Percentiles rank a stretch among this genome's conserved stretches.
Evolutionary conservation across 2,797 vertebrate genomes (phyloP).

Genomic region (Novumbra hubbsi): DNA sequence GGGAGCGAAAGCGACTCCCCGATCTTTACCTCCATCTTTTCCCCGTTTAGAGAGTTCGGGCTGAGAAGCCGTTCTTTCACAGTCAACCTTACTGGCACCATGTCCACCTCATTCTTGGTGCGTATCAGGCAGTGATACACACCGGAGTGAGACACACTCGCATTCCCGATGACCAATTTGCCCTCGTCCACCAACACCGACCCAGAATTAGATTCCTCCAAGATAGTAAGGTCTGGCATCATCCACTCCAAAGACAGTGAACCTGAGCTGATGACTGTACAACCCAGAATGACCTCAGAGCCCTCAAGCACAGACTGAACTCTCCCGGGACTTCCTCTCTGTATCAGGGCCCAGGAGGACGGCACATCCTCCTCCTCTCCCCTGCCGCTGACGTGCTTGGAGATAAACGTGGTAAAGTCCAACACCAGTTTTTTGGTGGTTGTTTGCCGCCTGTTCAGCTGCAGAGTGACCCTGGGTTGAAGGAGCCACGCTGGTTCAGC

Average conservation of each 20-base stretch:
- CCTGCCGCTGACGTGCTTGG: constrained; percentile 52
- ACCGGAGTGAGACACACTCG: constrained; percentile 70
- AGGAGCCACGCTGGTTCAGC: constrained; percentile 78
- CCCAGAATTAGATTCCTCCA: constrained; percentile 59
- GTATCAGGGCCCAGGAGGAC: constrained; percentile 72
- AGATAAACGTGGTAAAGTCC: constrained; percentile 75
- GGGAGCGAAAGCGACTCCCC: constrained; percentile 65
- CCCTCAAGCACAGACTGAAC: constrained; percentile 68
- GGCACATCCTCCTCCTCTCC: constrained; percentile 27
- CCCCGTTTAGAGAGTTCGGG: constrained; percentile 73
- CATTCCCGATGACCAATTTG: constrained; percentile 69
- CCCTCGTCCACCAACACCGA: constrained; percentile 59
- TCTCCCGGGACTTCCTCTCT: constrained; percentile 52
- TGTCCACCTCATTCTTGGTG: constrained; percentile 65
- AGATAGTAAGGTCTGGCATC: constrained; percentile 71
- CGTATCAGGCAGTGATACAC: constrained; percentile 76
- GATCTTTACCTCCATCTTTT: constrained; percentile 62
- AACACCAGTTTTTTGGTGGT: constrained; percentile 78
- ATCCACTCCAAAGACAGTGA: constrained; percentile 72
- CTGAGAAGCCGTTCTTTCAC: constrained; percentile 69
- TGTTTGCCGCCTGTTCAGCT: constrained; percentile 76
- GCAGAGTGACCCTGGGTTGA: constrained; percentile 74
- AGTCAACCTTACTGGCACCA: constrained; percentile 69
- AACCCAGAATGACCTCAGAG: constrained; percentile 65
- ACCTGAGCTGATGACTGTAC: constrained; percentile 62